A percentile compares a stretch with the other conserved stretches of the same genome.
These are phyloP conservation scores for Channallabes apus DNA, from an alignment of 2,797 vertebrate species.

Conservation along the genomic window DNA sequence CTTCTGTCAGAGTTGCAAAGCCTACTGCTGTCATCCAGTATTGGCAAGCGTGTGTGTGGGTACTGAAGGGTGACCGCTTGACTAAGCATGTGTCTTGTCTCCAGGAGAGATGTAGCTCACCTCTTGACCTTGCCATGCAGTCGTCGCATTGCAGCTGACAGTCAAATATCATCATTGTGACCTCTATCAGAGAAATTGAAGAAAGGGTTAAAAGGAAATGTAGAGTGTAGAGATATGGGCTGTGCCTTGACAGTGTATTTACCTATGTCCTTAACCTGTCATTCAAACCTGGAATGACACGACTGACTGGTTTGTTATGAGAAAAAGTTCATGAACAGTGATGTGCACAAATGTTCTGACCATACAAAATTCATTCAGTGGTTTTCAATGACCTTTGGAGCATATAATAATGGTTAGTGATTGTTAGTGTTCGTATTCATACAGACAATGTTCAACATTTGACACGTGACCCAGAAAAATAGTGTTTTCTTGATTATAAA, in stretches of 20 bases:
- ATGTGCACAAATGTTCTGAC: constrained; percentile 29
- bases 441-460: background rate
- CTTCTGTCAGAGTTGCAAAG: constrained; percentile 13
- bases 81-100: constrained; percentile 40
- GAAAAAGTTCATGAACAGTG: constrained; percentile 15
- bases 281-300: constrained; percentile 3
- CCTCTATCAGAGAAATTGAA: constrained; percentile 42
- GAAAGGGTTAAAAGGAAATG: constrained; percentile 23
- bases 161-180: constrained; percentile 47
- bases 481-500: background rate
- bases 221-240: background rate
- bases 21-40: constrained; percentile 25
- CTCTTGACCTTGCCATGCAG: constrained; percentile 41
- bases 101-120: constrained; percentile 19
- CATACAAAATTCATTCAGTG: background rate
- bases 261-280: constrained; percentile 36
- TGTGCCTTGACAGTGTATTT: constrained; percentile 14
- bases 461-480: background rate
- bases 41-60: constrained; percentile 5
- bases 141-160: constrained; percentile 36
- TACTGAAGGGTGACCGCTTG: constrained; percentile 42
- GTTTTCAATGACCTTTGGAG: background rate
- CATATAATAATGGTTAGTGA: background rate
- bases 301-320: constrained; percentile 21
- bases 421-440: background rate